These are phyloP conservation scores for Spheniscus mendiculus DNA, from an alignment of 2,113 vertebrate species.

Conservation along the genomic window DNA sequence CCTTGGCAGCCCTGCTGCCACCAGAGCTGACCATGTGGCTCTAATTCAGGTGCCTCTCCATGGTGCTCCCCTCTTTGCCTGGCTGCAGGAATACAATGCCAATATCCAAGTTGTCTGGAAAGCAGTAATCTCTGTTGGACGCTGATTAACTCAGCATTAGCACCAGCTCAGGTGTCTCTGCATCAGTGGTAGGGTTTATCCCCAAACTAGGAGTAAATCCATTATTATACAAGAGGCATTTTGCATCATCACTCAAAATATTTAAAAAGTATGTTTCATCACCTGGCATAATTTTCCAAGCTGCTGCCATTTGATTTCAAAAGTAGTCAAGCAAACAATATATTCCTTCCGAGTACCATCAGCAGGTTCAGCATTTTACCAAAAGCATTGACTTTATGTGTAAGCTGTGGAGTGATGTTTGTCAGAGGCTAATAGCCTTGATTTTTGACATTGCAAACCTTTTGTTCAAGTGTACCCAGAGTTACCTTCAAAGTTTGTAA, in stretches of 20 bases:
- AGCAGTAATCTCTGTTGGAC: background rate
- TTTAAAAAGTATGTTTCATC: background rate
- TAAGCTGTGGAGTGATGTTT: background rate
- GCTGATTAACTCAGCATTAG: background rate
- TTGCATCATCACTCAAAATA: background rate
- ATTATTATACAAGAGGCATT: background rate
- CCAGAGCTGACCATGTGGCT: background rate
- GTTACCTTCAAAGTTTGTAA: background rate
- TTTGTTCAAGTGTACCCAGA: background rate
- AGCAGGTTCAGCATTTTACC: background rate
- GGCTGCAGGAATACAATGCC: background rate
- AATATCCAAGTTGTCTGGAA: background rate
- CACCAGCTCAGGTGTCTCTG: background rate
- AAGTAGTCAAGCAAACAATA: background rate
- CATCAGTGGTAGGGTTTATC: background rate
- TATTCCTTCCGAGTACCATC: background rate
- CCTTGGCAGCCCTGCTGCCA: background rate
- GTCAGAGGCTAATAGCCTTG: background rate
- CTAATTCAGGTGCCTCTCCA: background rate
- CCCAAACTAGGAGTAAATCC: background rate
- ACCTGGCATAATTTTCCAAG: background rate
- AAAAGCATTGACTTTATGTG: background rate
- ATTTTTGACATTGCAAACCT: background rate
- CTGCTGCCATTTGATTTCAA: background rate
- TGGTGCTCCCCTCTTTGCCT: background rate